Evolutionary conservation across 2,113 vertebrate genomes (phyloP), one percentile per base, ranked within the genome.

Genomic region (Cavia aperea): DNA sequence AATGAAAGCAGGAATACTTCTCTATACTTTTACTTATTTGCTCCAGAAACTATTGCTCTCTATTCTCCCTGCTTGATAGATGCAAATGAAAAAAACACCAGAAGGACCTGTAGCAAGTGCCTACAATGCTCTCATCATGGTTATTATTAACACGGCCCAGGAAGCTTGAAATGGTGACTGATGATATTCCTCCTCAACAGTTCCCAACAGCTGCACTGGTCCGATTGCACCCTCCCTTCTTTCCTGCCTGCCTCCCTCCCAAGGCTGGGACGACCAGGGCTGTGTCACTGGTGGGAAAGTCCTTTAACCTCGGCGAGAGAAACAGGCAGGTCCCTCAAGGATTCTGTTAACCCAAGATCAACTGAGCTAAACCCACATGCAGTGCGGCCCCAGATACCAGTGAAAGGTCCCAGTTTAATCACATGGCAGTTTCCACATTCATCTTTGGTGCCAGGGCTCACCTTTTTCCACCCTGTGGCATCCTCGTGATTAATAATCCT

Each of bases 401-500:
- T 26, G 0, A 81, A 96, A 94, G 95, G 94, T 73, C 84, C 94
- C 94, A 62, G 87, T 84, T 97, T 97, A 96, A 97, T 97, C 97
- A 92, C 96, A 89, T 77, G 92, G 95, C 95, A 92, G 88, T 83
- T 86, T 88, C 81, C 66, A 87, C 96, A 97, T 97, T 97, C 94
- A 96, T 97, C 96, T 97, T 97, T 82, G 0, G 46, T 0, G 68
- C 81, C 12, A 75, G 94, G 94, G 60, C 93, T 96, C 88, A 97
- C 96, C 96, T 95, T 73, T 84, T 24, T 39, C 89, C 33, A 84
- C 94, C 65, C 90, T 1, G 78, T 93, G 96, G 94, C 70, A 15
- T 86, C 29, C 14, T 66, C 31, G 16, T 97, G 97, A 97, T 94
- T 96, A 96, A 97, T 97, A 96, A 94, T 88, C 85, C 92, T 21